Base-by-base conservation (phyloP, 37 sponge, comb jelly and placozoan genomes). In the Petrosia ficiformis region DNA sequence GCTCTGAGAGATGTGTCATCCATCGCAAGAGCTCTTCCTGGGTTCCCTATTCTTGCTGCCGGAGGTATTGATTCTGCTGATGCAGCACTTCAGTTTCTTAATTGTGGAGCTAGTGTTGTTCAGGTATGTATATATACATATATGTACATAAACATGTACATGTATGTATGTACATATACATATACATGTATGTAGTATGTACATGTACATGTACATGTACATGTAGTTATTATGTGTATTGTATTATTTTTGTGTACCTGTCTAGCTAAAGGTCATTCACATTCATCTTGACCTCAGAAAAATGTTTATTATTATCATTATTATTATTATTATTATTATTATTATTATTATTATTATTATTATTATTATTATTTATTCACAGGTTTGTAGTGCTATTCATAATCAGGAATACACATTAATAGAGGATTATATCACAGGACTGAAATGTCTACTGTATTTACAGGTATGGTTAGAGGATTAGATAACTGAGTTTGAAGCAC, bases 381-480 rank as follows among this genome's bases (percentile, higher is more conserved):
- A 93, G 94, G 90, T 95, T n/a, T 95, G 96, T 74, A 93, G 93
- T 76, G 96, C 96, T 42, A 77, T 95, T 21, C 96, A 95, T 70
- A 95, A 95, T 73, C 96, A 95, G 52, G 96, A 95, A 74, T 95
- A 76, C 87, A 95, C 96, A 2, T 73, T 95, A 16, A 82, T 92
- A 57, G 90, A 92, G 5, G 96, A 95, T 80, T 95, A 95, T 74
- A 44, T 78, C 78, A 74, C 81, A 39, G 90, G 93, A 19, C 75
- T 95, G 34, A 95, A 89, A 76, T 68, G 93, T 0, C 84, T 95
- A 25, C 87, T 95, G 40, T 95, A 95, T 60, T 80, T 93, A n/a
- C 77, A 84, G 73, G 85, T 71, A 54, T n/a, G 42, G 2, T n/a
- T n/a, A n/a, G n/a, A 3, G 35, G 33, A 24, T 8, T 2, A 48